A percentile compares a stretch with the other conserved stretches of the same genome.
phyloP scores from a whole-genome alignment of 2,797 vertebrate species.

The Limnodromus scolopaceus region DNA sequence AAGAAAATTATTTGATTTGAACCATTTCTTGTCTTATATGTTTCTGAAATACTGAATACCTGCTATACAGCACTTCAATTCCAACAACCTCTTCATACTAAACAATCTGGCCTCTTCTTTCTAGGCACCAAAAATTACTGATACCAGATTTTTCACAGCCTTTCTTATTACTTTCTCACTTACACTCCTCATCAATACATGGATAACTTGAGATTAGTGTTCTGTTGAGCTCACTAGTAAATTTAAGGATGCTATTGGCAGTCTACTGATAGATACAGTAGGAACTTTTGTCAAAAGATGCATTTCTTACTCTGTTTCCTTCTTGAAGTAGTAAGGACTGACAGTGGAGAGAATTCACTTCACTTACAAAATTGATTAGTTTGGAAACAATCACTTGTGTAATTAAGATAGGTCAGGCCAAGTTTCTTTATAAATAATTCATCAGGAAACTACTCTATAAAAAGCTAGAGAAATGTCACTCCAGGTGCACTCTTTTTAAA shows the following conservation, averaged over 20 bases:
- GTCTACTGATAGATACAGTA: neutral
- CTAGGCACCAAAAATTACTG: neutral
- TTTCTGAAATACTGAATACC: neutral
- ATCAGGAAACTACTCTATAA: constrained; percentile 77
- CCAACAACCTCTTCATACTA: neutral
- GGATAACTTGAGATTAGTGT: neutral
- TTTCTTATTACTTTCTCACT: neutral
- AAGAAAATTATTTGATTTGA: neutral
- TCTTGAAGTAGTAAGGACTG: neutral
- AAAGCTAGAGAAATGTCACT: constrained; percentile 75
- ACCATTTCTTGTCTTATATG: neutral
- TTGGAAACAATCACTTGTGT: constrained; percentile 77
- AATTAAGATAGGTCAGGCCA: constrained; percentile 78
- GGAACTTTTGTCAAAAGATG: neutral
- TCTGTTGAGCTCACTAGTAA: neutral
- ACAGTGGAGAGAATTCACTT: constrained; percentile 63
- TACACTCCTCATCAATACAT: neutral
- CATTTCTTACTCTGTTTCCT: constrained; percentile 33
- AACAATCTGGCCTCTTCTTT: neutral
- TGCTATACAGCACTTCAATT: neutral
- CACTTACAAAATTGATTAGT: constrained; percentile 76
- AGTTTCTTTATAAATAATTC: constrained; percentile 81
- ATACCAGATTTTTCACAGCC: neutral
- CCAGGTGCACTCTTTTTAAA: constrained; percentile 76
- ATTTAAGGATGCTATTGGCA: neutral